Percentiles rank a stretch among this genome's conserved stretches.
Conservation (phyloP, 2,888 invertebrate species). For the Parnassius apollo region DNA sequence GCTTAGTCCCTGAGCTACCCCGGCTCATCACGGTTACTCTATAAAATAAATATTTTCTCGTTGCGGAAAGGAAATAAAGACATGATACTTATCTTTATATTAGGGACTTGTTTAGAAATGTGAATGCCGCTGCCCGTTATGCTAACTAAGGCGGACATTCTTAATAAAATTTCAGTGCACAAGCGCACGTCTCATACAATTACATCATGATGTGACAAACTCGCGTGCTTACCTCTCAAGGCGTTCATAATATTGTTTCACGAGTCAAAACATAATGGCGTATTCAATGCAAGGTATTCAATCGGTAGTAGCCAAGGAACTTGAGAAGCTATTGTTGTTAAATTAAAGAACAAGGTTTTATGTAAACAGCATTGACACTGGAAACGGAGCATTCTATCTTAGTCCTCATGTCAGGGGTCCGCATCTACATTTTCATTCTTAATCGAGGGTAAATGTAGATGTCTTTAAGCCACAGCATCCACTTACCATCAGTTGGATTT, state of each 20-base stretch:
- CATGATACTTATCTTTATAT: too few species aligned
- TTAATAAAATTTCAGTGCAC: neutral
- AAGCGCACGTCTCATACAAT: neutral
- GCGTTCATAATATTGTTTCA: neutral
- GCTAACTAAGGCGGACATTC: neutral
- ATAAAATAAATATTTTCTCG: too few species aligned
- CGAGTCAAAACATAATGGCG: neutral
- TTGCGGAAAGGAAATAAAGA: too few species aligned
- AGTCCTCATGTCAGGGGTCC: too few species aligned
- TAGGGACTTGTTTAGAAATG: too few species aligned
- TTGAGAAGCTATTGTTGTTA: neutral
- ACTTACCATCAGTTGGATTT: too few species aligned
- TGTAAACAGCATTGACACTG: neutral
- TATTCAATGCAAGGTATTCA: neutral
- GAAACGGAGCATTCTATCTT: neutral
- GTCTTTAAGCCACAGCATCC: too few species aligned
- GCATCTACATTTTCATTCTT: too few species aligned
- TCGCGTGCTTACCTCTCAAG: neutral
- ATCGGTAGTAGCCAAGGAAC: neutral
- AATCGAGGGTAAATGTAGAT: too few species aligned
- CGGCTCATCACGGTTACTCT: too few species aligned
- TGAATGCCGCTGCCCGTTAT: neutral
- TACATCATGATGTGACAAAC: slow-evolving; percentile 3
- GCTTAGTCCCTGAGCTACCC: too few species aligned
- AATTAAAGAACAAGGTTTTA: neutral